Percentiles rank a stretch among this genome's conserved stretches.
These are phyloP conservation scores for Clistopyga incitator DNA, from an alignment of 2,888 invertebrate species.

Conservation along the genomic window DNA sequence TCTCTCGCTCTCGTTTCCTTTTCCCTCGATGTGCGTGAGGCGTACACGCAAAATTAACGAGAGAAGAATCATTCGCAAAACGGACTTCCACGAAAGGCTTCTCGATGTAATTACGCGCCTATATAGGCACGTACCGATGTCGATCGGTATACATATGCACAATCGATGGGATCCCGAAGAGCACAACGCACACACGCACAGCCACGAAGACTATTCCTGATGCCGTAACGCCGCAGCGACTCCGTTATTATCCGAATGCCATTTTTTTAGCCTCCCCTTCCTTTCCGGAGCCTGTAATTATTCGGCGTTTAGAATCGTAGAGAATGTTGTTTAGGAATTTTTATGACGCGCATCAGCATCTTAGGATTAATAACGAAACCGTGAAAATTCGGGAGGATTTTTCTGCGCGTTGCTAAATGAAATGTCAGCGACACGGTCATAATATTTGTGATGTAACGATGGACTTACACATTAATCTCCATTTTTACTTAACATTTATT, in stretches of 20 bases:
- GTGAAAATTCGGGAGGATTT: not conserved
- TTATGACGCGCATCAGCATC: not conserved
- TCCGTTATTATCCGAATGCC: conserved; percentile 43
- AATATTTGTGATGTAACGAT: no score
- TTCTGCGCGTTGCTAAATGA: not conserved
- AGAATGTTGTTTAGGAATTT: conserved; percentile 8
- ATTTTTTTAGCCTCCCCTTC: conserved; percentile 22
- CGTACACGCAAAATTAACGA: conserved; percentile 64
- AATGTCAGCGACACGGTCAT: not conserved
- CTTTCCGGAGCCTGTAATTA: conserved; percentile 16
- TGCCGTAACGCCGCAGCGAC: conserved; percentile 29
- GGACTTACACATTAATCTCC: no score
- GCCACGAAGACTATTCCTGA: not conserved
- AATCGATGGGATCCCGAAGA: conserved; percentile 38
- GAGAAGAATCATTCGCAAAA: conserved; percentile 54
- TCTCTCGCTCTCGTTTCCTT: not conserved
- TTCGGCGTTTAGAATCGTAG: not conserved
- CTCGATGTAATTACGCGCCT: conserved; percentile 64
- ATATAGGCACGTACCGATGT: conserved; percentile 41
- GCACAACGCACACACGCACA: not conserved
- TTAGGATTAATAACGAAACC: not conserved
- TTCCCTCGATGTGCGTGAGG: conserved; percentile 54
- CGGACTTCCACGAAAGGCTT: conserved; percentile 64
- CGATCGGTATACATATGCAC: conserved; percentile 40
- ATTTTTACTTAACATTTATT: no score